Percentiles rank a stretch among this genome's conserved stretches.
These are phyloP conservation scores for Globodera ellingtonae DNA, from an alignment of 1,140 invertebrate species.

Conservation along the genomic window DNA sequence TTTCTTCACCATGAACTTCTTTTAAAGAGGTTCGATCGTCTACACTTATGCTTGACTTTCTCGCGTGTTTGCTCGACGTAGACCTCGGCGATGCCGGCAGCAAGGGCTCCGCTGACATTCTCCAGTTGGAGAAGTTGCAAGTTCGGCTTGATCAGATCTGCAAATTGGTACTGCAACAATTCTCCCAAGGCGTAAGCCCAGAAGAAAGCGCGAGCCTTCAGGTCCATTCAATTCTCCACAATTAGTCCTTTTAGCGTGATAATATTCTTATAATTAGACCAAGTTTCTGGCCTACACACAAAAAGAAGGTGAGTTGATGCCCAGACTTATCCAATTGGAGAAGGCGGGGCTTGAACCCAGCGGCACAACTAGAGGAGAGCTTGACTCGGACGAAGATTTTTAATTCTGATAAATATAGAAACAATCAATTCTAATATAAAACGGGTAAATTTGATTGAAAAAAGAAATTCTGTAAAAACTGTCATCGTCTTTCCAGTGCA, in stretches of 20 bases:
- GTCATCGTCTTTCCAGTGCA: slow-evolving; percentile 37
- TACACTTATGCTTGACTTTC: slow-evolving; percentile 44
- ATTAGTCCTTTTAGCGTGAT: no score
- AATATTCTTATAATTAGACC: not conserved
- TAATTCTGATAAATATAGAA: not conserved
- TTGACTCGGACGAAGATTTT: slow-evolving; percentile 33
- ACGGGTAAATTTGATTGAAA: not conserved
- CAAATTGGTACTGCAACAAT: slow-evolving; percentile 37
- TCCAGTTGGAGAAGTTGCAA: slow-evolving; percentile 43
- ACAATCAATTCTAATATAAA: not conserved
- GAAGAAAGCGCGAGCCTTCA: slow-evolving; percentile 31
- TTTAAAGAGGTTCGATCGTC: slow-evolving; percentile 25
- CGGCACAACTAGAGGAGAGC: not conserved
- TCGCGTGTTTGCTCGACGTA: slow-evolving; percentile 44
- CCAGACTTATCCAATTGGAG: slow-evolving; percentile 21
- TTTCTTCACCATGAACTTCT: not conserved
- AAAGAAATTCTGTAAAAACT: no score
- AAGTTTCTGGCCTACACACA: slow-evolving; percentile 26
- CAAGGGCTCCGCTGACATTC: slow-evolving; percentile 25
- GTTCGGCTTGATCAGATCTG: slow-evolving; percentile 41
- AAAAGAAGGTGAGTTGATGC: slow-evolving; percentile 21
- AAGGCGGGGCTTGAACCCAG: slow-evolving; percentile 11
- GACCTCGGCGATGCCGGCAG: slow-evolving; percentile 12
- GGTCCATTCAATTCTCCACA: not conserved
- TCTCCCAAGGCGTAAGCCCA: not conserved